Evolutionary conservation across 2,888 invertebrate species (phyloP), one percentile per base, ranked within the genome.

Genomic region (Himalopsyche anomala): DNA sequence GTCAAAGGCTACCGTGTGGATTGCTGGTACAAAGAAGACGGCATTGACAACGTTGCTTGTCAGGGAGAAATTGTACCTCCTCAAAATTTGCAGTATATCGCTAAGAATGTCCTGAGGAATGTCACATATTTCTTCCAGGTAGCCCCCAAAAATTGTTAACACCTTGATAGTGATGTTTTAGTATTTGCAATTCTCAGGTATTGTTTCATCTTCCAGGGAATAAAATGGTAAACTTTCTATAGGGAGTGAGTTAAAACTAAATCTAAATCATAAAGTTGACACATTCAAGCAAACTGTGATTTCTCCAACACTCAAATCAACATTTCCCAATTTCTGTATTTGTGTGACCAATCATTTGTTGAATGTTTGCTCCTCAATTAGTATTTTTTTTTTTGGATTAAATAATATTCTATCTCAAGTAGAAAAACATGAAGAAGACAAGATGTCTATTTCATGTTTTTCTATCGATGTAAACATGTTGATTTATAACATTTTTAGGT

Each of bases 91-190:
- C 95, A 96, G 90, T 94, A 95, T 80, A 91, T 93, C 45, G 91
- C 95, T 0, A 91, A 92, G 40, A 92, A 94, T 87, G 91, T 96
- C 11, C 92, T 92, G 19, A 92, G 94, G 8, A 94, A 95, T 84
- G 93, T 94, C 51, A 95, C 94, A 0, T 97, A 97, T 89, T 95
- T 93, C 89, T 96, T 96, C 89, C 94, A 94, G 92, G 95, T 95
- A 91, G 28, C 28, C 28, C 28, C 28, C 28, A 28, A 28, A 28
- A 28, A 28, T 28, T 28, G 28, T 1, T 28, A 28, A 2, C 28
- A 28, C 28, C 28, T 28, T 28, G 28, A 28, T 28, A 28, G 28
- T 28, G 28, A 28, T 91, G 5, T 62, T 62, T 42, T 42, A 28
- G 36, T 80, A 80, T 19, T 80, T 28, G 28, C 28, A 28, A 28